phyloP scores from a whole-genome alignment of 2,113 vertebrate genomes.

The Pseudonaja textilis region DNA sequence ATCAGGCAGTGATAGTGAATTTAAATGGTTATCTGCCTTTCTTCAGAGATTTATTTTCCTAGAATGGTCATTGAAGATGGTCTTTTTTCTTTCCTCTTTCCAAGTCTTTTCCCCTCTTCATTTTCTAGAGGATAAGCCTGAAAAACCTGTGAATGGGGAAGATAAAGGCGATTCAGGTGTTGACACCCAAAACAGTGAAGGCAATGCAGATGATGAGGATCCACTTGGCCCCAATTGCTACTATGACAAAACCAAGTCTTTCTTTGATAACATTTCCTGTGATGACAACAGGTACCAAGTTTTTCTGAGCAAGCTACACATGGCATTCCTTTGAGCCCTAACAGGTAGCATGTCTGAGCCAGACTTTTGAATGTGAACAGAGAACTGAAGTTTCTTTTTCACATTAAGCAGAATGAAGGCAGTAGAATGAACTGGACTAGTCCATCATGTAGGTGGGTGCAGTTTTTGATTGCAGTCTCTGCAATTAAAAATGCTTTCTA shows the following conservation, averaged over 20 bases:
- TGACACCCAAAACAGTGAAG: constrained; percentile 84
- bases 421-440: neutral
- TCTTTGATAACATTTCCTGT: constrained; percentile 98
- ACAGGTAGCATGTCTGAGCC: neutral
- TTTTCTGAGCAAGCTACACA: neutral
- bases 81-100: neutral
- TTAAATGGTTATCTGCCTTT: neutral
- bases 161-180: constrained; percentile 89
- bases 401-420: neutral
- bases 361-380: neutral
- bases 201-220: constrained; percentile 86
- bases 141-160: constrained; percentile 90
- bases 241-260: constrained; percentile 98
- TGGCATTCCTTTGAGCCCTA: neutral
- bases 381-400: neutral
- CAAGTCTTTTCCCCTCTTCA: too few relatives aligned
- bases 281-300: constrained; percentile 84
- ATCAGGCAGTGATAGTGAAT: neutral
- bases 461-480: neutral
- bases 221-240: constrained; percentile 84
- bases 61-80: neutral
- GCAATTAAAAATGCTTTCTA: neutral
- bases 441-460: neutral
- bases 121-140: constrained; percentile 85
- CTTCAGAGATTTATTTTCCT: neutral